Percentiles rank a stretch among this genome's conserved stretches.
Evolutionary conservation across 2,113 vertebrate species (phyloP).

Genomic region (Antennarius striatus): DNA sequence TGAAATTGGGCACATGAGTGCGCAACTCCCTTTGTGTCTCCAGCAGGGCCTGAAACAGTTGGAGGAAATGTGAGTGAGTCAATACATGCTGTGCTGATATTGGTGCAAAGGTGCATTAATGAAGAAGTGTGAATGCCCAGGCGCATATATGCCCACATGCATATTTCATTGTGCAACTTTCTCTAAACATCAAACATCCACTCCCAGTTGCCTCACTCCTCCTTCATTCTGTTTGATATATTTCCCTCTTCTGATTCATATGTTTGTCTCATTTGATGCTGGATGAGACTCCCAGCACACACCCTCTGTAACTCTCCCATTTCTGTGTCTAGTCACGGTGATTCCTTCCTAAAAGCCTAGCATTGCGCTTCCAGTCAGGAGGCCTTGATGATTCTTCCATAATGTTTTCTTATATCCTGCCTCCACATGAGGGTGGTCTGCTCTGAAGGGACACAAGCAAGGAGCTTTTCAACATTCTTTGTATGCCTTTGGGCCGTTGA

Average conservation of each 20-base stretch:
- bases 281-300: constrained; percentile 52
- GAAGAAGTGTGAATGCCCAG: constrained; percentile 27
- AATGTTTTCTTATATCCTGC: constrained; percentile 52
- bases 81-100: constrained; percentile 12
- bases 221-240: constrained; percentile 72
- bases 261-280: constrained; percentile 75
- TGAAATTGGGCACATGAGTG: constrained; percentile 94
- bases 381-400: constrained; percentile 55
- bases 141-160: constrained; percentile 36
- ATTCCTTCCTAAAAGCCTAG: constrained; percentile 64
- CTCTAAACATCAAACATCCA: constrained; percentile 66
- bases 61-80: constrained; percentile 41
- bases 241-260: constrained; percentile 66
- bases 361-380: constrained; percentile 40
- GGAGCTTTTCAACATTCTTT: constrained; percentile 72
- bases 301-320: constrained; percentile 21
- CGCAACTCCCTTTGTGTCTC: constrained; percentile 93
- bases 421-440: constrained; percentile 53
- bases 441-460: constrained; percentile 58
- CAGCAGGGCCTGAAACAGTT: constrained; percentile 85
- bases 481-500: constrained; percentile 65
- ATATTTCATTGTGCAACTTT: constrained; percentile 63
- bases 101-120: constrained; percentile 39
- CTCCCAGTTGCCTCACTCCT: constrained; percentile 63
- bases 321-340: constrained; percentile 54